These are phyloP conservation scores for Notarius quadriscutis DNA, from an alignment of 2,113 vertebrate species.

Conservation along the genomic window DNA sequence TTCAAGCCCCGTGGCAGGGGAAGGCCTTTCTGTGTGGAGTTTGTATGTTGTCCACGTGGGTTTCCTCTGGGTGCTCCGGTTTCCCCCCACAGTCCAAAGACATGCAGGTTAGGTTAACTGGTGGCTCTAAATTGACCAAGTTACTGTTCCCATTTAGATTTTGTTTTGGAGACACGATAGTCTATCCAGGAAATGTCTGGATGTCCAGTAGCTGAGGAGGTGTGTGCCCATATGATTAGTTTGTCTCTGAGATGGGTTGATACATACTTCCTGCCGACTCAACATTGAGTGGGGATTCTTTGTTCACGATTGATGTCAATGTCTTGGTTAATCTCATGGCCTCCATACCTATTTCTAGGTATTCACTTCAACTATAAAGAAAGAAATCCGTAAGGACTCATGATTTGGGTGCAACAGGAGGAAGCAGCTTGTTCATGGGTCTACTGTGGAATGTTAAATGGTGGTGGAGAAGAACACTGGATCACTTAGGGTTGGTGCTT, in stretches of 20 bases:
- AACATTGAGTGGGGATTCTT: background rate
- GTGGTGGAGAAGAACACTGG: background rate
- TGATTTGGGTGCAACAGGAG: background rate
- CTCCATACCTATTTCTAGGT: too few relatives aligned
- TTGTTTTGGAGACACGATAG: slow-evolving; percentile 5
- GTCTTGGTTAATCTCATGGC: background rate
- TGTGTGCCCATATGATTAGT: background rate
- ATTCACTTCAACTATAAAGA: too few relatives aligned
- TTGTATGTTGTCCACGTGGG: too few relatives aligned
- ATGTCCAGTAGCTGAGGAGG: background rate
- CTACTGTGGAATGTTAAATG: background rate
- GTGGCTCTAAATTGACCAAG: background rate
- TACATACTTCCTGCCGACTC: background rate
- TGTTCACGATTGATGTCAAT: background rate
- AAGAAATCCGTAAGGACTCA: background rate
- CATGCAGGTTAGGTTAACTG: too few relatives aligned
- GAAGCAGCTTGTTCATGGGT: background rate
- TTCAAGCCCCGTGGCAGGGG: too few relatives aligned
- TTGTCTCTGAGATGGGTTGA: background rate
- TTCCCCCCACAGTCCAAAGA: too few relatives aligned
- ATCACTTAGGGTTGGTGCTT: too few relatives aligned
- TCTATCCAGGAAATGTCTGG: slow-evolving; percentile 28
- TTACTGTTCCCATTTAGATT: background rate
- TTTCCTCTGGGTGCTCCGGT: too few relatives aligned
- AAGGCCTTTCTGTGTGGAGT: too few relatives aligned